Evolutionary conservation across 30 jellyfish, hydroid and myxozoan species (phyloP).

Genomic region (Pseudorhiza aurosa): DNA sequence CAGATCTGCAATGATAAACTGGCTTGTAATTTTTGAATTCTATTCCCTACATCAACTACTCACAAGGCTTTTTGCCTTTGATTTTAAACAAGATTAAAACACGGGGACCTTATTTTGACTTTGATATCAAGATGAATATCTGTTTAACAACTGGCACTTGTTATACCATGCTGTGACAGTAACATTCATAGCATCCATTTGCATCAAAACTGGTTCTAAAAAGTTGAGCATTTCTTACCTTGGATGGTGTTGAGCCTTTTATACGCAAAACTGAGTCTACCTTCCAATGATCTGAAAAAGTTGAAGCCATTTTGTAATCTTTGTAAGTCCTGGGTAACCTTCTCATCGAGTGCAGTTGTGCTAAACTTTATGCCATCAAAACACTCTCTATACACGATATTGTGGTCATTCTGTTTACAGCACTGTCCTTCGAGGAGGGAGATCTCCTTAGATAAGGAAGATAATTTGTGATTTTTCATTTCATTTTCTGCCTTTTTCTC

Average conservation of each 20-base stretch:
- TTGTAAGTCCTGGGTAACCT: not conserved
- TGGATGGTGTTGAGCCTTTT: constrained; percentile 37
- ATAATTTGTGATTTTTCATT: not conserved
- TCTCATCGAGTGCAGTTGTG: not conserved
- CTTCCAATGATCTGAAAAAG: constrained; percentile 20
- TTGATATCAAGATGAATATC: no score
- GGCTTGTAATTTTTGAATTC: no score
- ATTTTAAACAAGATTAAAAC: no score
- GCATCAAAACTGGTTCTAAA: no score
- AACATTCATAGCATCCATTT: no score
- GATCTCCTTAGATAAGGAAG: not conserved
- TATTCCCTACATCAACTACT: no score
- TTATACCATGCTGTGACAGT: no score
- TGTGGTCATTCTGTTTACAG: not conserved
- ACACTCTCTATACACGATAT: not conserved
- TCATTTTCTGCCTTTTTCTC: constrained; percentile 47
- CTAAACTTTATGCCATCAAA: not conserved
- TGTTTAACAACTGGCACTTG: no score
- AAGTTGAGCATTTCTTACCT: no score
- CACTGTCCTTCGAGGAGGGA: not conserved
- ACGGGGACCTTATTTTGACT: no score
- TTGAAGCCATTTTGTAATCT: constrained; percentile 5
- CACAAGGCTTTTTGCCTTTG: no score
- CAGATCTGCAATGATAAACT: constrained; percentile 1
- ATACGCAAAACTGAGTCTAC: constrained; percentile 49